Evolutionary conservation across 2,797 vertebrate genomes (phyloP), one percentile per base, ranked within the genome.

Genomic region (Pteronotus mesoamericanus): DNA sequence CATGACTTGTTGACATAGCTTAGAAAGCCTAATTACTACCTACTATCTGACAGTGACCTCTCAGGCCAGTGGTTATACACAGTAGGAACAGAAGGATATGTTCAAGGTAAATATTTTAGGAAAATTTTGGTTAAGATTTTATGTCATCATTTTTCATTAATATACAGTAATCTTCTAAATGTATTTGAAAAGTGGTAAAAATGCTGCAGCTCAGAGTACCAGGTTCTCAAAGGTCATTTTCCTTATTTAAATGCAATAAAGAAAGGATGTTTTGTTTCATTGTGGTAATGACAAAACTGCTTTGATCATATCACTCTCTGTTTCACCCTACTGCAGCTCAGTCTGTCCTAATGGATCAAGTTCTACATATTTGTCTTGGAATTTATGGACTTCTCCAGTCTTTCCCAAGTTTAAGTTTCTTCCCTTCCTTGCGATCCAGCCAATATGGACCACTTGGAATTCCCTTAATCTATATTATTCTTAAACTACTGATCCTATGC

Each of bases 181-280:
- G 16, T 55, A 82, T 74, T 94, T 96, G 71, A 72, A 75, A 95
- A 92, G 46, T 55, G 85, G 69, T n/a, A 19, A 91, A 95, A 94
- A 84, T 48, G 95, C 18, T 79, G 34, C 1, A 29, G 37, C 48
- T 94, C 42, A 66, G 66, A 68, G 24, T 46, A 55, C 18, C 24
- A 82, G 26, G 48, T 79, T 94, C 34, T 94, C 42, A 48, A 80
- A 85, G 79, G 39, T 39, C 4, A 7, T 61, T 94, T 96, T 91
- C 44, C 88, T 95, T 95, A 85, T 92, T 94, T 82, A 78, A 90
- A 39, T 16, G 19, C 51, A 89, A 80, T 88, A 96, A 96, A 78
- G 74, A 94, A 85, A 97, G 92, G 78, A 92, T 89, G 74, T 95
- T 94, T 82, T 91, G 66, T 89, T 86, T 92, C 51, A 7, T 9